phyloP scores from a whole-genome alignment of 1,140 invertebrate species.

The Aphelenchoides besseyi region DNA sequence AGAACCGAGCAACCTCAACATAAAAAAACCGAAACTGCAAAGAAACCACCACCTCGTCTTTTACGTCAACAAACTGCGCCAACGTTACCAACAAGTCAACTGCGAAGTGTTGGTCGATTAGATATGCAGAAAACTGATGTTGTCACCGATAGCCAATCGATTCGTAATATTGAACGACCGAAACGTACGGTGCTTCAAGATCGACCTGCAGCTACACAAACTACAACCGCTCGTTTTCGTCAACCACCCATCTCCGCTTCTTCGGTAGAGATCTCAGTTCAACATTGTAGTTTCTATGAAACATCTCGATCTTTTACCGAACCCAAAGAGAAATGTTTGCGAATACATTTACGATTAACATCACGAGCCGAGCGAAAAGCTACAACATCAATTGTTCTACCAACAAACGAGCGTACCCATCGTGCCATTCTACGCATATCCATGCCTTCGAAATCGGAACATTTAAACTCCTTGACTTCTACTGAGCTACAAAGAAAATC shows the following conservation, averaged over 20 bases:
- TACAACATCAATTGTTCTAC: slow-evolving; percentile 14
- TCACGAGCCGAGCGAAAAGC: slow-evolving; percentile 5
- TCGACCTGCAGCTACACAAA: not conserved
- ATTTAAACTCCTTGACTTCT: not conserved
- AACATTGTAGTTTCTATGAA: slow-evolving; percentile 38
- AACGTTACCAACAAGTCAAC: not conserved
- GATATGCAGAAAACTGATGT: not conserved
- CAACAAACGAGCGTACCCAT: slow-evolving; percentile 4
- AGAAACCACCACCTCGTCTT: slow-evolving; percentile 6
- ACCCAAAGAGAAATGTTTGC: slow-evolving; percentile 33
- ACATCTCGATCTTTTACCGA: not conserved
- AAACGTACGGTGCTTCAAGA: not conserved
- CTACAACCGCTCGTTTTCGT: not conserved
- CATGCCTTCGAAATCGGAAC: not conserved
- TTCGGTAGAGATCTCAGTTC: slow-evolving; percentile 37
- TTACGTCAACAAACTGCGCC: slow-evolving; percentile 19
- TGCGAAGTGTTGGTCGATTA: not conserved
- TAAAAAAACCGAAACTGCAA: slow-evolving; percentile 20
- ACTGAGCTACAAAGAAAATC: not conserved
- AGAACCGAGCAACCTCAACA: slow-evolving; percentile 5
- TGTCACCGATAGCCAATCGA: too few species aligned
- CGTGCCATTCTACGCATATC: not conserved
- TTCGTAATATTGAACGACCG: too few species aligned
- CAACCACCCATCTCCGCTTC: not conserved
- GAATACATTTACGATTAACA: slow-evolving; percentile 42